Evolutionary conservation across 2,888 invertebrate genomes (phyloP).

Genomic region (Theodoxus fluviatilis): DNA sequence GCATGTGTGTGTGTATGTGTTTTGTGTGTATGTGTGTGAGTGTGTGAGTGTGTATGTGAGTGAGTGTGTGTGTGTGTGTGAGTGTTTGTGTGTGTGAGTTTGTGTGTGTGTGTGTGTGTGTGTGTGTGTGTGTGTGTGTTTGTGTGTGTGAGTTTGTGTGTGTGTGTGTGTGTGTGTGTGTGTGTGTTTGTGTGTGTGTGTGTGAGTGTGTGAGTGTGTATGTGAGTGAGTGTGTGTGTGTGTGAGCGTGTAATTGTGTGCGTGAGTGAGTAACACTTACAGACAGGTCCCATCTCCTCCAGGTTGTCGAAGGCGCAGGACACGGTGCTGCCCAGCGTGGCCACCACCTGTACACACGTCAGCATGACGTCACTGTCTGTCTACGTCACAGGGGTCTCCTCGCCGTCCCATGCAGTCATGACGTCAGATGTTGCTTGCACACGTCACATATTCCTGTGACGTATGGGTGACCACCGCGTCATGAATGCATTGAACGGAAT

Average conservation of each 20-base stretch:
- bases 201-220: slow-evolving; percentile 9
- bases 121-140: slow-evolving; percentile 6
- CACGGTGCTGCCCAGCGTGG: slow-evolving; percentile 94
- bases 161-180: slow-evolving; percentile 22
- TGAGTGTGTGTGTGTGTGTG: no score
- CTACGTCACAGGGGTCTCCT: no score
- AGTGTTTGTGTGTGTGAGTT: not conserved
- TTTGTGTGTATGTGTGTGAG: no score
- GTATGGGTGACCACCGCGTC: no score
- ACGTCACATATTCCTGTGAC: no score
- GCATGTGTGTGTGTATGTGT: no score
- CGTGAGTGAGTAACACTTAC: slow-evolving; percentile 65
- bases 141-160: slow-evolving; percentile 12
- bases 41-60: no score
- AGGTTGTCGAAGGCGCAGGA: slow-evolving; percentile 95
- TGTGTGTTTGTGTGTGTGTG: not conserved
- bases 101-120: slow-evolving; percentile 14
- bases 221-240: slow-evolving; percentile 12
- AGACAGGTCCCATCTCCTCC: slow-evolving; percentile 72
- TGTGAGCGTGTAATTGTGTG: not conserved
- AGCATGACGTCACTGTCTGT: not conserved
- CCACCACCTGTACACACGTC: slow-evolving; percentile 77
- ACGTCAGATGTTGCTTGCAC: no score
- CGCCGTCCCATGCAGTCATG: no score
- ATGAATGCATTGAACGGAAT: no score